These are phyloP conservation scores for Cairina moschata DNA, from an alignment of 2,113 vertebrate genomes.

Conservation along the genomic window DNA sequence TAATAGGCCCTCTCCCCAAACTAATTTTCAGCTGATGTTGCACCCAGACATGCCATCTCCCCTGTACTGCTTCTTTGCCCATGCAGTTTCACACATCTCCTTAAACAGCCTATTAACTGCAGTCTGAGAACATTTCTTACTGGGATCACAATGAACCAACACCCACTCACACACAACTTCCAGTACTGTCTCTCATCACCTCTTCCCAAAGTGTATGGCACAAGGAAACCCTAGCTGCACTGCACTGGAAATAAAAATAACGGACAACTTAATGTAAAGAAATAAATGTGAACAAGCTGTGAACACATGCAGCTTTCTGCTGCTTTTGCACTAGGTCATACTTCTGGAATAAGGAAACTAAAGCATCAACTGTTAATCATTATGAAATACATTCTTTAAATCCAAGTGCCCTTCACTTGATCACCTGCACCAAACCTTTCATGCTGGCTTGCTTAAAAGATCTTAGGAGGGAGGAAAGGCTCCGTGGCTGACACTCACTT, in stretches of 20 bases:
- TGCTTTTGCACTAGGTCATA: not conserved
- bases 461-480: not conserved
- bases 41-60: not conserved
- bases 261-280: not conserved
- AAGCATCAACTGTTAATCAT: not conserved
- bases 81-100: not conserved
- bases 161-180: too few species aligned
- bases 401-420: not conserved
- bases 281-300: not conserved
- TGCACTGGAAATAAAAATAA: too few species aligned
- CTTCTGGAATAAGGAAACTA: not conserved
- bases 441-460: accelerated
- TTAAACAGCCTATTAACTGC: not conserved
- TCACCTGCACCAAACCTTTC: not conserved
- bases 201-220: too few species aligned
- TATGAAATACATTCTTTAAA: not conserved
- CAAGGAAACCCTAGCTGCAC: too few species aligned
- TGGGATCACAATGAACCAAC: too few species aligned
- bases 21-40: not conserved
- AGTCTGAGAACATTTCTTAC: not conserved
- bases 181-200: too few species aligned
- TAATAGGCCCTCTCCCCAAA: too few species aligned
- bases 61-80: not conserved
- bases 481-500: slow-evolving; percentile 83
- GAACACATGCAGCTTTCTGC: not conserved